A percentile compares a stretch with the other conserved stretches of the same genome.
phyloP scores from a whole-genome alignment of 2,113 vertebrate genomes.

The Antennarius striatus region DNA sequence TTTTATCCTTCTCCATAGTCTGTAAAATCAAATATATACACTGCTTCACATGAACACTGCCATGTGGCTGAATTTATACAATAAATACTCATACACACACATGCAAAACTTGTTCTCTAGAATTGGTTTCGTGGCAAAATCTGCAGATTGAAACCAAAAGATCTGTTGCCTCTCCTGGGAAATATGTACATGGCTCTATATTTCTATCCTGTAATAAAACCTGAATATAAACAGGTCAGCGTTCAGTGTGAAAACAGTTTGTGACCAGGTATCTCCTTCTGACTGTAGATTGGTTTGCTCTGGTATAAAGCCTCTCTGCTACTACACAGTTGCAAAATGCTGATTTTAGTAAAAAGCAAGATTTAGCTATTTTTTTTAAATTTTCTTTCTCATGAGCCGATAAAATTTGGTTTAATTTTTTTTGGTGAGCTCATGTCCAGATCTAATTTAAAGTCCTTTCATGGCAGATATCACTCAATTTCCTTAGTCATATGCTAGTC shows the following conservation, averaged over 20 bases:
- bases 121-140: constrained; percentile 26
- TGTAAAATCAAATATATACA: constrained; percentile 3
- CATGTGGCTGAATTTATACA: background rate
- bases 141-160: constrained; percentile 33
- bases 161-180: constrained; percentile 49
- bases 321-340: background rate
- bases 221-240: constrained; percentile 37
- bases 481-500: constrained; percentile 52
- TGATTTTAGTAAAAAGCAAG: background rate
- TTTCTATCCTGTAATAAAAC: constrained; percentile 60
- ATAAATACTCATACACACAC: background rate
- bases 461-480: constrained; percentile 37
- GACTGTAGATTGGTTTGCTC: background rate
- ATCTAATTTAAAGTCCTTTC: constrained; percentile 40
- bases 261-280: constrained; percentile 14
- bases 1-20: background rate
- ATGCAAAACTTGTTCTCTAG: constrained; percentile 1
- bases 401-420: constrained; percentile 1
- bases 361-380: background rate
- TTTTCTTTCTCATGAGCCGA: background rate
- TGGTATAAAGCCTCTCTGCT: background rate
- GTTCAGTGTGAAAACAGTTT: constrained; percentile 45
- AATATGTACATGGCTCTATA: constrained; percentile 57
- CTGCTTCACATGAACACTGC: background rate
- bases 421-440: constrained; percentile 16